phyloP scores from a whole-genome alignment of 2,888 invertebrate genomes.

The Dione vanillae region DNA sequence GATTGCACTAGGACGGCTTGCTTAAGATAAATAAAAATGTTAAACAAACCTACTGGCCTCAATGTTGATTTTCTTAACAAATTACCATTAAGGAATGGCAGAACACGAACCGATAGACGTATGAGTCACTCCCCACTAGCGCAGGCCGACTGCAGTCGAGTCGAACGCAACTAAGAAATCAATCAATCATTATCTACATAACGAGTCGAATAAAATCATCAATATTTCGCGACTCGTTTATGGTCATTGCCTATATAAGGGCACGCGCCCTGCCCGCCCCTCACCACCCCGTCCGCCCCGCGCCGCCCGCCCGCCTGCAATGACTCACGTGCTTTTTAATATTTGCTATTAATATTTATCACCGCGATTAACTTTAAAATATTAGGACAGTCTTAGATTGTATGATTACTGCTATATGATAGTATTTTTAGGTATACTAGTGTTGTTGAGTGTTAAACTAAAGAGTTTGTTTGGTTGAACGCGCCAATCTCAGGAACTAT shows the following conservation, averaged over 20 bases:
- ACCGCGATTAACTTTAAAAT: not conserved
- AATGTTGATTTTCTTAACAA: conserved; percentile 1
- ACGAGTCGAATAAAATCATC: conserved; percentile 48
- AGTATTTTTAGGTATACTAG: too few species aligned
- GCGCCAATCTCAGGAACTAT: too few species aligned
- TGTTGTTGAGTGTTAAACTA: too few species aligned
- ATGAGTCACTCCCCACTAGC: conserved; percentile 21
- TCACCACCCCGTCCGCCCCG: too few species aligned
- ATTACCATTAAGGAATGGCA: conserved; percentile 9
- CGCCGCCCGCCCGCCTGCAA: conserved; percentile 33
- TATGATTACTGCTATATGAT: too few species aligned
- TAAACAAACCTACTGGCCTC: not conserved
- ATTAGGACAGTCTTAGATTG: too few species aligned
- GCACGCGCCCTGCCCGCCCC: not conserved
- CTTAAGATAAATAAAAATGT: not conserved
- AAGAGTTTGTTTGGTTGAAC: too few species aligned
- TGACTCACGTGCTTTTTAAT: conserved; percentile 47
- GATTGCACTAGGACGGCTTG: too few species aligned
- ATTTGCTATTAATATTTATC: conserved; percentile 44
- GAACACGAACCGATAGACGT: conserved; percentile 27
- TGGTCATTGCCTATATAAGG: conserved; percentile 50
- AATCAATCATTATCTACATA: conserved; percentile 48
- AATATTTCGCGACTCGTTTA: conserved; percentile 47
- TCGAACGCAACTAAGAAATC: conserved; percentile 42
- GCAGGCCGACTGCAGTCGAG: not conserved